A percentile compares a stretch with the other conserved stretches of the same genome.
These are phyloP conservation scores for Erythrocebus patas DNA, from an alignment of 2,113 vertebrate genomes.

Conservation along the genomic window DNA sequence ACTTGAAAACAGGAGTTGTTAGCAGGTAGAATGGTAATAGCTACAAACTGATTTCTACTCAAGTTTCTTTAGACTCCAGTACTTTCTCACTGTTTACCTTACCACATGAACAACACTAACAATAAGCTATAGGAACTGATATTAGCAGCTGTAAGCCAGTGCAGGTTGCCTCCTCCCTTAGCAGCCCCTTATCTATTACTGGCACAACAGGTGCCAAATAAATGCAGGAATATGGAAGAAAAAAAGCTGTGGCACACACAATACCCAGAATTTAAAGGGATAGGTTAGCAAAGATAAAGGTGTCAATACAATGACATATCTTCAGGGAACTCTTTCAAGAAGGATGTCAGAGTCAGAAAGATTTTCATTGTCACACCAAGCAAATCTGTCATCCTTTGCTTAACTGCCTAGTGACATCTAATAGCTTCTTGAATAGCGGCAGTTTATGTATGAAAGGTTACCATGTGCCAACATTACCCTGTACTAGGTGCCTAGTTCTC, in stretches of 20 bases:
- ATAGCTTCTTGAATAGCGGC: background rate
- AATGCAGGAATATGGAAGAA: background rate
- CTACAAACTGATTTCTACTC: background rate
- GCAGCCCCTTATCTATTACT: background rate
- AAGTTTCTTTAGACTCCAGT: background rate
- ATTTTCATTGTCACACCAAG: background rate
- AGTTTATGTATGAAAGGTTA: conserved; percentile 32
- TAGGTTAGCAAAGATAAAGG: background rate
- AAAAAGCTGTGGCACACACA: background rate
- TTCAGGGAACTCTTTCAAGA: background rate
- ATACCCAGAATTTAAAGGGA: background rate
- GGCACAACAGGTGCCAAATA: conserved; percentile 7
- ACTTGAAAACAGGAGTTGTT: conserved; percentile 3
- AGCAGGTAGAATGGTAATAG: background rate
- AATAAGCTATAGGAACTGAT: background rate
- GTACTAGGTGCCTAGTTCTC: background rate
- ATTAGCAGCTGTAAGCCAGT: background rate
- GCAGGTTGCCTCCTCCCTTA: background rate
- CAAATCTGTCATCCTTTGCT: conserved; percentile 4
- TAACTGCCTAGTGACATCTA: conserved; percentile 9
- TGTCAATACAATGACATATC: background rate
- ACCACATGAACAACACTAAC: background rate
- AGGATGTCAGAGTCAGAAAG: background rate
- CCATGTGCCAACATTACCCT: background rate
- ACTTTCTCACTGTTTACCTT: background rate